Conservation (phyloP, 2,797 vertebrate genomes). For the Lycodopsis pacificus region DNA sequence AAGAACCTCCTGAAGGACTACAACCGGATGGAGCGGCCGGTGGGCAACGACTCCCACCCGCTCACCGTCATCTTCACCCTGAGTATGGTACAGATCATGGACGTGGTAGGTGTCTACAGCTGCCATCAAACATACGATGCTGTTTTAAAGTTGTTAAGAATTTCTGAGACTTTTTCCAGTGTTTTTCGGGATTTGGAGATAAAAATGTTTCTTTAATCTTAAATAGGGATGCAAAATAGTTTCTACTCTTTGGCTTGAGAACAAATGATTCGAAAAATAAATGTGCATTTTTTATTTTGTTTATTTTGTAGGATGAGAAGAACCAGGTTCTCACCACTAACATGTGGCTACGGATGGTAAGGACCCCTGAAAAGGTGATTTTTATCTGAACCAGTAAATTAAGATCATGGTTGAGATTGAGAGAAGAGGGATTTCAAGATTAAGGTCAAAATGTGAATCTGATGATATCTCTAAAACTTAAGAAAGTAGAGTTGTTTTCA, state of each 20-base stretch:
- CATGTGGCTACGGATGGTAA: conserved; percentile 88
- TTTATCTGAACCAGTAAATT: conserved; percentile 6
- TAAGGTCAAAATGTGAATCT: neutral
- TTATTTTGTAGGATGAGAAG: conserved; percentile 85
- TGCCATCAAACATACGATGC: neutral
- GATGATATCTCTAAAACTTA: neutral
- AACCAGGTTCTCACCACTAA: conserved; percentile 88
- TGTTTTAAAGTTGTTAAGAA: neutral
- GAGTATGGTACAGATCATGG: conserved; percentile 97
- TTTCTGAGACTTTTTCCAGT: neutral
- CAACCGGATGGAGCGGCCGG: conserved; percentile 95
- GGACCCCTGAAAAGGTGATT: conserved; percentile 23
- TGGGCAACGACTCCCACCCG: conserved; percentile 93
- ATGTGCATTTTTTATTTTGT: neutral
- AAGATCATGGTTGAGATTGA: neutral
- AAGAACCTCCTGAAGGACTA: conserved; percentile 96
- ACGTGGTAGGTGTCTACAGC: conserved; percentile 88
- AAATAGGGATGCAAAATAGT: neutral
- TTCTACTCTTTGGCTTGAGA: neutral
- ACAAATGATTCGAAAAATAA: neutral
- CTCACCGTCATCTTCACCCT: conserved; percentile 92
- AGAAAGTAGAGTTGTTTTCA: neutral
- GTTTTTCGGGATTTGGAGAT: neutral
- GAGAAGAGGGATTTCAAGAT: neutral
- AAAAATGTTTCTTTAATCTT: neutral